Evolutionary conservation across 2,888 invertebrate species (phyloP).

Genomic region (Cremastinae sp.): DNA sequence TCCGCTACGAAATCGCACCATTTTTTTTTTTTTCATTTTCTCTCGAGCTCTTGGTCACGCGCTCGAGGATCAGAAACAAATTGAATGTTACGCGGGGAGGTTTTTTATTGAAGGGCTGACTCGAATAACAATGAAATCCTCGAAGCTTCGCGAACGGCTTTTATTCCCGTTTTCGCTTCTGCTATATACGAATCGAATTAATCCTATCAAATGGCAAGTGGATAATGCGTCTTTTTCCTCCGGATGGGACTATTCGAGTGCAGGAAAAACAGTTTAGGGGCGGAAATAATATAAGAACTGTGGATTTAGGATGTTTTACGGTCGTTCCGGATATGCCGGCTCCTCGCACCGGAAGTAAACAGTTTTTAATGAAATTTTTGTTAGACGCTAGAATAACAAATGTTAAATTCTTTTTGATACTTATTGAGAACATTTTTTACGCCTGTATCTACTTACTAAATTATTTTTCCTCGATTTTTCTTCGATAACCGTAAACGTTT

Average conservation of each 20-base stretch:
- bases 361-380: too few relatives aligned
- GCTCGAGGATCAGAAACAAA: constrained; percentile 59
- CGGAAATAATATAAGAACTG: constrained; percentile 6
- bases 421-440: too few relatives aligned
- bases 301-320: constrained; percentile 6
- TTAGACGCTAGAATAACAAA: too few relatives aligned
- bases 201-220: constrained; percentile 3
- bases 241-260: constrained; percentile 6
- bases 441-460: too few relatives aligned
- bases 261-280: constrained; percentile 30
- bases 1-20: constrained; percentile 5
- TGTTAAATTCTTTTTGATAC: too few relatives aligned
- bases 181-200: not conserved
- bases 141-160: constrained; percentile 36
- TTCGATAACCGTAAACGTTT: too few relatives aligned
- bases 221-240: constrained; percentile 6
- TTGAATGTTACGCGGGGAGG: constrained; percentile 55
- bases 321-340: too few relatives aligned
- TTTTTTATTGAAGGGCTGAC: constrained; percentile 60
- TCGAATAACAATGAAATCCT: constrained; percentile 61
- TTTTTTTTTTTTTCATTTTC: constrained; percentile 20
- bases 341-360: too few relatives aligned
- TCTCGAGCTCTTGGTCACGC: constrained; percentile 25
- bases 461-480: too few relatives aligned
- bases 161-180: constrained; percentile 25